Percentiles rank a stretch among this genome's conserved stretches.
Evolutionary conservation across 2,888 invertebrate species (phyloP).

Genomic region (Apodemia duryi): DNA sequence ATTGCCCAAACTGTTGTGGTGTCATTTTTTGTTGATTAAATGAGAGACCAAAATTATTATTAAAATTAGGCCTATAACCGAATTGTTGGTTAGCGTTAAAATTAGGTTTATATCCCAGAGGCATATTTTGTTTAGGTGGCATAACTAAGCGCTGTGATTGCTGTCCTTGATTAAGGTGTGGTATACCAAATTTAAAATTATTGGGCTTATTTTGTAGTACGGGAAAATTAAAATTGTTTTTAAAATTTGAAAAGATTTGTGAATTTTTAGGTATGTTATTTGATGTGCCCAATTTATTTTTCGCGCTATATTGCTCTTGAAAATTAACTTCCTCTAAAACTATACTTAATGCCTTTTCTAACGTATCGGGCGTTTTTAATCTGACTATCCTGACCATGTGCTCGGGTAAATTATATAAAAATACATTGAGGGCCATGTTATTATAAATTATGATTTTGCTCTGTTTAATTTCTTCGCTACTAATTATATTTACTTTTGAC

Average conservation of each 20-base stretch:
- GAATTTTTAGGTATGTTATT: not conserved
- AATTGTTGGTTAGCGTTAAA: slow-evolving; percentile 9
- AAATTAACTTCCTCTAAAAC: slow-evolving; percentile 20
- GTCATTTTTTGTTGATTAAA: slow-evolving; percentile 5
- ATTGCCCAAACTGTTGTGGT: slow-evolving; percentile 16
- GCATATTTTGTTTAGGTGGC: not conserved
- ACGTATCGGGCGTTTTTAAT: not conserved
- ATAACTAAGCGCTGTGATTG: not conserved
- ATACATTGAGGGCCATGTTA: too few relatives aligned
- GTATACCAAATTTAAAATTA: not conserved
- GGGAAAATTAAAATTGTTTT: not conserved
- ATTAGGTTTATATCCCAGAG: slow-evolving; percentile 1
- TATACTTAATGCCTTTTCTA: slow-evolving; percentile 16
- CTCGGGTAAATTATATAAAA: too few relatives aligned
- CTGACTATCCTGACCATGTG: not conserved
- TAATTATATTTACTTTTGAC: too few relatives aligned
- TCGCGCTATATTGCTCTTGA: slow-evolving; percentile 15
- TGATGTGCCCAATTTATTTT: slow-evolving; percentile 11
- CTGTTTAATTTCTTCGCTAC: too few relatives aligned
- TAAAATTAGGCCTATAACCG: slow-evolving; percentile 15
- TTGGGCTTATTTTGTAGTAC: not conserved
- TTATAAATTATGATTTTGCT: too few relatives aligned
- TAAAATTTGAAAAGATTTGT: not conserved
- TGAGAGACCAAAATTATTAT: not conserved
- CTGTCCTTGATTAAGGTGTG: not conserved